Percentiles rank a stretch among this genome's conserved stretches.
Conservation (phyloP, 2,113 vertebrate genomes). For the Nanorana parkeri region DNA sequence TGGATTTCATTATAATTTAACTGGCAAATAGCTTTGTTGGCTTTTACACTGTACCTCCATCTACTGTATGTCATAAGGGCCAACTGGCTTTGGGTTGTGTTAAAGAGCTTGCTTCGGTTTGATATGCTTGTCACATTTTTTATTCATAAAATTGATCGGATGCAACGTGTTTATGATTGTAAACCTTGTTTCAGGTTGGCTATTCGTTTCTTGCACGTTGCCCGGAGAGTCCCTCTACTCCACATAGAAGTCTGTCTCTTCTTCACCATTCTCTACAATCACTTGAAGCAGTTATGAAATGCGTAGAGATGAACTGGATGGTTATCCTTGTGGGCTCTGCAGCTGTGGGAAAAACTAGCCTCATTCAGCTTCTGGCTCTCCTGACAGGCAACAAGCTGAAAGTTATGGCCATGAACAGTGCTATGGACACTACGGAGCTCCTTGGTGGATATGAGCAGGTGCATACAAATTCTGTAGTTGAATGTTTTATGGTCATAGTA, state of each 20-base stretch:
- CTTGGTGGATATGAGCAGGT: slow-evolving; percentile 98
- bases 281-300: slow-evolving; percentile 94
- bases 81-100: too few species aligned
- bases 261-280: slow-evolving; percentile 87
- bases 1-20: too few species aligned
- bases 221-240: slow-evolving; percentile 71
- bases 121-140: too few species aligned
- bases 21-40: too few species aligned
- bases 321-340: slow-evolving; percentile 91
- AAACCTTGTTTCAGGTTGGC: slow-evolving; percentile 77
- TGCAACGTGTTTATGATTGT: too few species aligned
- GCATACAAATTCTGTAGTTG: background rate
- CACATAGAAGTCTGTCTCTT: slow-evolving; percentile 81
- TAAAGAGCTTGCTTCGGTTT: too few species aligned
- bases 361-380: slow-evolving; percentile 89
- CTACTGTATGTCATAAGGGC: too few species aligned
- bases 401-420: slow-evolving; percentile 95
- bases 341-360: slow-evolving; percentile 90
- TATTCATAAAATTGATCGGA: too few species aligned
- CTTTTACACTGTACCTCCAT: too few species aligned
- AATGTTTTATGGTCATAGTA: background rate
- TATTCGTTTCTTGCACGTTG: slow-evolving; percentile 90
- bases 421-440: slow-evolving; percentile 95
- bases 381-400: slow-evolving; percentile 87
- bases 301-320: slow-evolving; percentile 97